Evolutionary conservation across 1,140 invertebrate genomes (phyloP), one percentile per base, ranked within the genome.

Genomic region (Vanessa tameamea): DNA sequence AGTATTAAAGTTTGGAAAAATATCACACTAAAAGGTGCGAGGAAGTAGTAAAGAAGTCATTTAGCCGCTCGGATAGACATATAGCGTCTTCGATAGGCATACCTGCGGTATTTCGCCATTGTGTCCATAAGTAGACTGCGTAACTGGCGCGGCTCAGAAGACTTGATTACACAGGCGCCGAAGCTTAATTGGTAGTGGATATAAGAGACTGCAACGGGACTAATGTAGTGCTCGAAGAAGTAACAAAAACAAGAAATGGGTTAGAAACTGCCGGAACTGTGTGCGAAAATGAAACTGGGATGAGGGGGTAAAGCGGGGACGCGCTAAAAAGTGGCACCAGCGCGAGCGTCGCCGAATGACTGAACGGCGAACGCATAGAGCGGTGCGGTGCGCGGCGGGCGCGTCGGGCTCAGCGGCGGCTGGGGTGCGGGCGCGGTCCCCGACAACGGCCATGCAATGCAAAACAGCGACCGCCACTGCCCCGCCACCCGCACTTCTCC

Each of bases 51-150:
- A 50, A 16, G 23, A 50, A 65, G 64, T 26, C 13, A 64, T 48
- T 65, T 15, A 20, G 47, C 64, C 64, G 64, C 64, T 50, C 12
- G 64, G 64, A 65, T 13, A 65, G 48, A 48, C 64, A 15, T 57
- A 13, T 26, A 51, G 50, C 16, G 48, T 43, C 63, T 65, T 55
- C 48, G 59, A 61, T 65, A 65, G 31, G 64, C 84, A 69, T 90
- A 91, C 89, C 89, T 91, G 87, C 83, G 85, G 78, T 81, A 86
- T 86, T 90, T 90, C 73, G 82, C 79, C 85, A 87, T 88, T 83
- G 79, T 85, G 73, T 83, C 83, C 83, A 84, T 86, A 73, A 80
- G 78, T 76, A 75, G 75, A 75, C 73, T 78, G 73, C 57, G 78
- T 79, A 81, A 80, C 73, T 78, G 79, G 57, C 68, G 79, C 76